A percentile compares a stretch with the other conserved stretches of the same genome.
phyloP scores from a whole-genome alignment of 1,140 invertebrate species.

The Drosophila virilis region DNA sequence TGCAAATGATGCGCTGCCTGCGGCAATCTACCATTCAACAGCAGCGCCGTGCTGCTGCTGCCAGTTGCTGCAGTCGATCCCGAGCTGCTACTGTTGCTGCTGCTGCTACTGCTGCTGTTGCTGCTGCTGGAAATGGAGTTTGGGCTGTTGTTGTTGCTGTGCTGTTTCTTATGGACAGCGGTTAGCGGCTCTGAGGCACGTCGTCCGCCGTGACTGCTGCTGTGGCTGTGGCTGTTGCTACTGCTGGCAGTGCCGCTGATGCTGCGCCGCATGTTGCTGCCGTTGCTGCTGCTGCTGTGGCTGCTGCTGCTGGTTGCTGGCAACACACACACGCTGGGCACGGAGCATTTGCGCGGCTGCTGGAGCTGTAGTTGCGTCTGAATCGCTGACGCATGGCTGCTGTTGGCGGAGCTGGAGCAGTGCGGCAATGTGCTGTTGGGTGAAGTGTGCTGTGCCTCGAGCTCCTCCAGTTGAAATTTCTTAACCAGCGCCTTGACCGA shows the following conservation, averaged over 20 bases:
- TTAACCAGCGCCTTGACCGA: constrained; percentile 83
- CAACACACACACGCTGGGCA: constrained; percentile 22
- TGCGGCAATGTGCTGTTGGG: constrained; percentile 4
- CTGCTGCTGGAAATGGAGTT: constrained; percentile 33
- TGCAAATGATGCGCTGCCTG: constrained; percentile 58
- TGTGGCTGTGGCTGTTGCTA: constrained; percentile 25
- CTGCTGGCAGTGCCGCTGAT: constrained; percentile 33
- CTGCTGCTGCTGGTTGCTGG: constrained; percentile 47
- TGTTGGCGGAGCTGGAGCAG: neutral
- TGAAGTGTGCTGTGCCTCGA: constrained; percentile 10
- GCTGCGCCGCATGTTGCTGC: constrained; percentile 43
- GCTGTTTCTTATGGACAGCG: constrained; percentile 71
- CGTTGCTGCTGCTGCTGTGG: constrained; percentile 5
- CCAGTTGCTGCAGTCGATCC: constrained; percentile 31
- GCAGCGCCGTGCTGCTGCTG: constrained; percentile 24
- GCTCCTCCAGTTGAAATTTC: constrained; percentile 81
- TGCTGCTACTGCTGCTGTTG: constrained; percentile 28
- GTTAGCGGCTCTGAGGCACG: constrained; percentile 68
- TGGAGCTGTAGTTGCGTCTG: constrained; percentile 9
- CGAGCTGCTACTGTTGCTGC: constrained; percentile 41
- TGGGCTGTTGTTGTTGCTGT: constrained; percentile 24
- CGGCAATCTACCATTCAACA: constrained; percentile 41
- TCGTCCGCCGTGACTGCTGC: constrained; percentile 79
- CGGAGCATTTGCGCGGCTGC: constrained; percentile 38
- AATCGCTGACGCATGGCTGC: neutral